Evolutionary conservation across 2,797 vertebrate genomes (phyloP), one percentile per base, ranked within the genome.

Genomic region (Valencia hispanica): DNA sequence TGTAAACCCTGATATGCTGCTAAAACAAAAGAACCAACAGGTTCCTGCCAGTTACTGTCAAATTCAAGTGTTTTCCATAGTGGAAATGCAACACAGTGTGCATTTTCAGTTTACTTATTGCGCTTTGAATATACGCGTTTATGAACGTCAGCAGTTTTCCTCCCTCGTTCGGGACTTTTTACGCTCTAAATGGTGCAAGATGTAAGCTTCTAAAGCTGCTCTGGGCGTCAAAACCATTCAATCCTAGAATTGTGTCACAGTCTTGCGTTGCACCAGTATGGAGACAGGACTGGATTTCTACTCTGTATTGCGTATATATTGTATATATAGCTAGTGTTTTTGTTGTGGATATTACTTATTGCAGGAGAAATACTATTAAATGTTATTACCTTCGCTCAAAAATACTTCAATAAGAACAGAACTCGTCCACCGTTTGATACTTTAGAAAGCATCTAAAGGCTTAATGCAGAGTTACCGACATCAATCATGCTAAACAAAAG

Each of bases 1-100:
- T 22, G 66, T 75, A 1, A 1, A 70, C 14, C 34, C 27, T 32
- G n/a, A 81, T 70, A 70, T 41, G 14, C 51, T 0, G 27, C 57
- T 48, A 15, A 45, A 63, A 59, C 78, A 39, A 79, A 75, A 25
- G 63, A 68, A 72, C 25, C 47, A 57, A 61, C 53, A 63, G 30
- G 61, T 70, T 74, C 27, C 68, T 63, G 73, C 74, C 65, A 5
- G 1, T 47, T n/a, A 27, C 68, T 75, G 45, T 66, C 32, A 36
- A 80, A 76, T 84, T 85, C 61, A 68, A 77, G 72, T 83, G n/a
- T 83, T 86, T 57, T 68, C 39, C 79, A 45, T 18, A 63, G 47
- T 75, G 41, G 4, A 82, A 79, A 80, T 34, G 41, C 48, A 69
- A 74, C 65, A 14, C 25, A 14, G 4, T 66, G 22, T 7, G 65